Percentiles rank a stretch among this genome's conserved stretches.
phyloP scores from a whole-genome alignment of 64 coral and sea anemone genomes.

The Actinia equina region DNA sequence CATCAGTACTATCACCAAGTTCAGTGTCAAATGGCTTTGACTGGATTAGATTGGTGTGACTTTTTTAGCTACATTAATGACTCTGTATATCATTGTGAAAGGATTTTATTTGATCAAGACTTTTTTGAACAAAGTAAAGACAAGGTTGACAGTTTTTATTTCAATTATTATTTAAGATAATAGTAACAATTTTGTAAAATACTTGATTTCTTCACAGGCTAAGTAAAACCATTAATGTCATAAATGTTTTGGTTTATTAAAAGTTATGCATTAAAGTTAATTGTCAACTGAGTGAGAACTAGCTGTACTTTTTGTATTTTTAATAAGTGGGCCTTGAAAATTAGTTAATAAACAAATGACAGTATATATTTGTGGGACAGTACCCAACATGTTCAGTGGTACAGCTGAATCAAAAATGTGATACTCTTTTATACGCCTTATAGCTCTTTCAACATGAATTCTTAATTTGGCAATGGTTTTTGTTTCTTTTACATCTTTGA shows the following conservation, averaged over 20 bases:
- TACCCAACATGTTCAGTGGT: too few species aligned
- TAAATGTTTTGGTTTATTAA: too few species aligned
- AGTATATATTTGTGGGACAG: too few species aligned
- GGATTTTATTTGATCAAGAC: background rate
- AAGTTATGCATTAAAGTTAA: too few species aligned
- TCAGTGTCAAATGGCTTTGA: constrained; percentile 6
- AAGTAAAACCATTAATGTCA: too few species aligned
- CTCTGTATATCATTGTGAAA: constrained; percentile 21
- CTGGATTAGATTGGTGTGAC: constrained; percentile 22
- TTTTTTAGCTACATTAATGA: constrained; percentile 33
- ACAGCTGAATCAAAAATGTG: background rate
- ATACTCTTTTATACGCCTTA: constrained; percentile 13
- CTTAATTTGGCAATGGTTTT: constrained; percentile 3
- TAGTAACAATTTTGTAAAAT: too few species aligned
- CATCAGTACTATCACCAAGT: constrained; percentile 5
- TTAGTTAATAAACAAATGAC: background rate
- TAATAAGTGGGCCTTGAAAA: constrained; percentile 14
- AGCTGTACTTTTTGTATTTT: background rate
- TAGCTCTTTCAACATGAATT: constrained; percentile 15
- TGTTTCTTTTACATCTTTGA: background rate
- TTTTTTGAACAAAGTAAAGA: constrained; percentile 29
- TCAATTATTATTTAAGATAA: constrained; percentile 1
- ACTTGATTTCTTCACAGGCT: too few species aligned
- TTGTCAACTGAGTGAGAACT: too few species aligned
- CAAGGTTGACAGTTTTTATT: constrained; percentile 18